A percentile compares a stretch with the other conserved stretches of the same genome.
These are phyloP conservation scores for Euwallacea fornicatus DNA, from an alignment of 1,140 invertebrate species.

Conservation along the genomic window DNA sequence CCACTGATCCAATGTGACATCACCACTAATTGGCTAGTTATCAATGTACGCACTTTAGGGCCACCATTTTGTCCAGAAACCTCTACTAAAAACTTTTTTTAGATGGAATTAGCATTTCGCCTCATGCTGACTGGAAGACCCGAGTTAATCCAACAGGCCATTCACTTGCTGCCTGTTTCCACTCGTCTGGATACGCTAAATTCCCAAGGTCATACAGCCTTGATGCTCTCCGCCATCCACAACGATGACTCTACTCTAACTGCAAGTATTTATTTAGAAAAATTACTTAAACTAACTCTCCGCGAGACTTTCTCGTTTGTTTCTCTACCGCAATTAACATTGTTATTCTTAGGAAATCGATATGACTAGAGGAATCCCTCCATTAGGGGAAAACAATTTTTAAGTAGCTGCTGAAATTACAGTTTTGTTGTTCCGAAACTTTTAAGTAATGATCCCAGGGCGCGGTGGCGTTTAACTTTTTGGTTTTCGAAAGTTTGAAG, in stretches of 20 bases:
- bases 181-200: slow-evolving; percentile 77
- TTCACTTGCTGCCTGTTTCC: slow-evolving; percentile 70
- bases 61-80: too few relatives aligned
- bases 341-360: not conserved
- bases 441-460: slow-evolving; percentile 4
- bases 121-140: slow-evolving; percentile 74
- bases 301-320: too few relatives aligned
- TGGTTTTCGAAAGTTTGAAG: not conserved
- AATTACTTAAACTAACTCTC: not conserved
- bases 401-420: slow-evolving; percentile 1
- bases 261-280: slow-evolving; percentile 49
- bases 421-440: slow-evolving; percentile 3
- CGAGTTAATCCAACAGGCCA: slow-evolving; percentile 77
- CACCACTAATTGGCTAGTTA: too few relatives aligned
- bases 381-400: slow-evolving; percentile 8
- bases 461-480: slow-evolving; percentile 4
- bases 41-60: too few relatives aligned
- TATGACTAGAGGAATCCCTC: not conserved
- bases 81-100: slow-evolving; percentile 11
- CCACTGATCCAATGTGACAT: too few relatives aligned
- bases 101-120: slow-evolving; percentile 76
- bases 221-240: slow-evolving; percentile 79
- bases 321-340: too few relatives aligned
- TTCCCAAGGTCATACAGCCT: slow-evolving; percentile 73
- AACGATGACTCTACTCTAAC: slow-evolving; percentile 76